A percentile compares a stretch with the other conserved stretches of the same genome.
Conservation (phyloP, 2,797 vertebrate species). For the Tenualosa thibaudeaui region DNA sequence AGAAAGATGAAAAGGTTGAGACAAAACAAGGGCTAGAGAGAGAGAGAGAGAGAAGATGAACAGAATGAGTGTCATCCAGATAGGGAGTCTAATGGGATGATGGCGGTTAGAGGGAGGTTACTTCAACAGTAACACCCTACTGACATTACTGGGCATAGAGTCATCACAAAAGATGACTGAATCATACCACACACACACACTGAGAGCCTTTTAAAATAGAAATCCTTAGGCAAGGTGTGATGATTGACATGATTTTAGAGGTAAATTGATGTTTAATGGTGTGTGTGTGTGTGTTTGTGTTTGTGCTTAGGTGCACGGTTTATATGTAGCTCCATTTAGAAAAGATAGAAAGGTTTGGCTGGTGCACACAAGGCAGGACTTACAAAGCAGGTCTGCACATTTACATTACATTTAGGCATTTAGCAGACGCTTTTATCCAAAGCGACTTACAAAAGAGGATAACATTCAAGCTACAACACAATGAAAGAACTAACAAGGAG, state of each 20-base stretch:
- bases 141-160: background rate
- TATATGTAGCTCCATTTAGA: too few species aligned
- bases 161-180: background rate
- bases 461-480: too few species aligned
- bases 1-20: background rate
- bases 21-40: background rate
- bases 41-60: background rate
- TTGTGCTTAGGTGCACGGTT: background rate
- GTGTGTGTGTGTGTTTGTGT: background rate
- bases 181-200: background rate
- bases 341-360: too few species aligned
- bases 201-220: too few species aligned
- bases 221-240: too few species aligned
- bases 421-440: too few species aligned
- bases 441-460: too few species aligned
- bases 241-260: background rate
- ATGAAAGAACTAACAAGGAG: too few species aligned
- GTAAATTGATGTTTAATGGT: background rate
- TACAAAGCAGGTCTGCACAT: background rate
- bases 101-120: background rate
- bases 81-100: background rate
- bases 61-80: background rate
- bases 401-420: too few species aligned
- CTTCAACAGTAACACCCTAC: background rate
- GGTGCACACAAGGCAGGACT: background rate